Evolutionary conservation across 2,797 vertebrate species (phyloP), one percentile per base, ranked within the genome.

Genomic region (Acanthurus tractus): DNA sequence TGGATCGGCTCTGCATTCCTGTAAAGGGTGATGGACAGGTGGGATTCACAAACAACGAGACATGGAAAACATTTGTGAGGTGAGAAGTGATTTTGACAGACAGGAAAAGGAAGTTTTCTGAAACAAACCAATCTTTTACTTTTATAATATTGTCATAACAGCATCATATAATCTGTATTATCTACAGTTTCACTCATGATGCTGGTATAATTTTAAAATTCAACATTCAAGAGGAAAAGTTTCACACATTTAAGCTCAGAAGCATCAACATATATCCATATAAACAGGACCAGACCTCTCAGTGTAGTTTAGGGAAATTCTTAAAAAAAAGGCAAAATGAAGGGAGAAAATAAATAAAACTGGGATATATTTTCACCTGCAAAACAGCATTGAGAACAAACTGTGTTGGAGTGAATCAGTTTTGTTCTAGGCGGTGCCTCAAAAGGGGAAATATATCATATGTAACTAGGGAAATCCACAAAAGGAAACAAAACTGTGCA

Each of bases 21-120:
- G 42, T 49, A 72, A 63, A 69, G 70, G 67, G 36, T 86, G 84
- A 88, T 70, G 71, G 88, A 85, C 80, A 72, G 79, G 12, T 46
- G 1, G 45, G 61, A 64, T 78, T 78, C 58, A 79, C 66, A 58
- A 34, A 53, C 17, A 1, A 2, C 1, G 6, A n/a, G 25, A 38
- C 22, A 36, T 34, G 34, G 36, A 17, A 42, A n/a, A 67, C 66
- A 58, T 57, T 42, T 71, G 36, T 23, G 50, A 2, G 10, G 40
- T n/a, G 49, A 55, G 70, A 71, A 50, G 20, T 61, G 20, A 64
- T 55, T 34, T 42, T 46, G n/a, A 66, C 25, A 25, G 50, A 66
- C 4, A 48, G 2, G 6, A 23, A 12, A 2, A 5, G 8, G 7
- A 10, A 14, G 4, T 6, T 59, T 45, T 34, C 20, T 15, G 8